A percentile compares a stretch with the other conserved stretches of the same genome.
Conservation (phyloP, 2,888 invertebrate species). For the Unio delphinus region DNA sequence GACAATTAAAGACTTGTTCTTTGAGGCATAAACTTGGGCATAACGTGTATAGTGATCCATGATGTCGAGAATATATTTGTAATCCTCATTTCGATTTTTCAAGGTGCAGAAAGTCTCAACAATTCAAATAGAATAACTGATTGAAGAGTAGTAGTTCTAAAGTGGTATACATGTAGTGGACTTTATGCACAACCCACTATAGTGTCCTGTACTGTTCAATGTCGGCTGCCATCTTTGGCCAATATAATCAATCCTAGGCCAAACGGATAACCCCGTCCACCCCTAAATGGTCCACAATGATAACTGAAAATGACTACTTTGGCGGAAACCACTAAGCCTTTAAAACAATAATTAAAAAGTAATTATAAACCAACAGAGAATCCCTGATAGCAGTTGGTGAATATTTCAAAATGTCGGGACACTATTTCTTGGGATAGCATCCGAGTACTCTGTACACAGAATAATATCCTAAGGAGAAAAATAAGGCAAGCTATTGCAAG, state of each 20-base stretch:
- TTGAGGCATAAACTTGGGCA: slow-evolving; percentile 20
- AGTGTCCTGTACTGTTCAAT: slow-evolving; percentile 19
- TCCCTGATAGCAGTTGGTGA: too few species aligned
- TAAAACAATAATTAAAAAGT: too few species aligned
- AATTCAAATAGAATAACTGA: slow-evolving; percentile 26
- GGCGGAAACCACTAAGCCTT: too few species aligned
- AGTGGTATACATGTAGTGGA: slow-evolving; percentile 8
- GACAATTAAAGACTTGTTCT: slow-evolving; percentile 18
- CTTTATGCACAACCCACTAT: slow-evolving; percentile 17
- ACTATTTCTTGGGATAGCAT: too few species aligned
- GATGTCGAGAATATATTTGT: slow-evolving; percentile 25
- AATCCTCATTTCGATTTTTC: slow-evolving; percentile 21
- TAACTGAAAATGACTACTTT: too few species aligned
- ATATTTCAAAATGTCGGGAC: too few species aligned
- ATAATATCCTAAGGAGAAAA: too few species aligned
- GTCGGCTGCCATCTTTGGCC: slow-evolving; percentile 26
- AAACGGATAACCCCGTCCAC: slow-evolving; percentile 16
- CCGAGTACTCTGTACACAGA: too few species aligned
- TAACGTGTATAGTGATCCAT: slow-evolving; percentile 25
- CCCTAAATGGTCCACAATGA: slow-evolving; percentile 26
- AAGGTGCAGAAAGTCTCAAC: slow-evolving; percentile 25
- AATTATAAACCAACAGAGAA: too few species aligned
- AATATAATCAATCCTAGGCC: slow-evolving; percentile 29
- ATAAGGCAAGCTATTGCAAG: too few species aligned
- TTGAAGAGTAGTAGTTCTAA: slow-evolving; percentile 16